Base-by-base conservation (phyloP, 2,888 invertebrate species). In the Pinctada fucata region DNA sequence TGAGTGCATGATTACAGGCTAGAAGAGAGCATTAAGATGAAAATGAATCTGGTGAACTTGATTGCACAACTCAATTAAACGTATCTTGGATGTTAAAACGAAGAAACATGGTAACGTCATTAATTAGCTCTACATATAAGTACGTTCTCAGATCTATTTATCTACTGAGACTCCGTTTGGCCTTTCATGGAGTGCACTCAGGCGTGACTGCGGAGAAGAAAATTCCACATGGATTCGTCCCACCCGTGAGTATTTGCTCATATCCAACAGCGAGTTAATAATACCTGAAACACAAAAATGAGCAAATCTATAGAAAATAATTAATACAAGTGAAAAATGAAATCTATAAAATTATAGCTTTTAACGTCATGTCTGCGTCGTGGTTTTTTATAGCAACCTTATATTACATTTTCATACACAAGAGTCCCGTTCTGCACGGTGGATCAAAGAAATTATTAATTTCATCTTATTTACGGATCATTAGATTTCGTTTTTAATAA, bases 401-500 rank as follows among this genome's bases (percentile, higher is more conserved):
- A 58, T 58, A 58, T 58, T 58, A 58, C 58, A 58, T 13, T 58
- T 58, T 58, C 13, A 58, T 58, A 58, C 58, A 58, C 58, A 58
- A 58, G 8, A 58, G 13, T 13, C 58, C 13, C 58, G 58, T 10
- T 58, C 13, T 52, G 71, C 16, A 1, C 51, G 71, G 31, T 47
- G 67, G 76, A 77, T 77, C 76, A 77, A 77, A 77, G 72, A n/a
- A 13, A 4, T 66, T 16, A 52, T 51, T 67, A 71, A 77, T 65
- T 65, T 48, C 65, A 16, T 45, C 13, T 16, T n/a, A 64, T 52
- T 65, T 65, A 76, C 67, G 74, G 66, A 71, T 79, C 79, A 79
- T 79, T 79, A 66, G 71, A 13, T 70, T 49, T 49, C 70, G 72
- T 76, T 79, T 76, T 58, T 76, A 74, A 79, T 76, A 76, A 69